Evolutionary conservation across 2,113 vertebrate genomes (phyloP), one percentile per base, ranked within the genome.

Genomic region (Eulemur rufifrons): DNA sequence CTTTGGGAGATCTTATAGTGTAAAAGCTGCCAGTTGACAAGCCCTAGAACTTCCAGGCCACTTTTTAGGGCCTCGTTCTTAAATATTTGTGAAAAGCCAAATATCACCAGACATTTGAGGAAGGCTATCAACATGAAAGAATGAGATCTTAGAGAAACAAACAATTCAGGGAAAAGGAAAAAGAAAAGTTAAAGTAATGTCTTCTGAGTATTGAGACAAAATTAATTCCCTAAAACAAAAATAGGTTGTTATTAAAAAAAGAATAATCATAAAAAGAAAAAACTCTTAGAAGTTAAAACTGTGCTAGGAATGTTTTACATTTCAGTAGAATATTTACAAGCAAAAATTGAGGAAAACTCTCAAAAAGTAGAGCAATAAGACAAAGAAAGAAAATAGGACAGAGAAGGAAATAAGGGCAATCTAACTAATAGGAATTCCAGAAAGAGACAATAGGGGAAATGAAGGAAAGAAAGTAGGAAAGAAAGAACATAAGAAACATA

Each of bases 321-420:
- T 92, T 96, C 84, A 56, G 63, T 92, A 94, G 18, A 89, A 73
- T 63, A 73, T 95, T 96, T 89, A 84, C 63, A 94, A 88, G n/a
- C 61, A 64, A 42, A 87, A 87, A 9, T 66, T 85, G 66, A 89
- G 80, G 9, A 77, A 68, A 87, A 23, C 5, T 77, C 66, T 8
- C 34, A 37, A 20, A 84, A 88, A 83, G 45, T 61, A 78, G n/a
- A 88, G 45, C n/a, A 74, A 18, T 71, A 68, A 78, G 17, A 71
- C 39, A 52, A 88, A 92, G 52, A 93, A 8, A 45, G 8, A 80
- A 93, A 89, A 56, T 42, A 88, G 59, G 34, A 76, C n/a, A 61
- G 8, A 80, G 91, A 91, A 77, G 61, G 50, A 78, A 71, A 82
- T 29, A 80, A 78, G 37, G 88, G 45, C 89, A 95, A 20, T 64